These are phyloP conservation scores for Mesembrinibis cayennensis DNA, from an alignment of 2,113 vertebrate genomes.

Conservation along the genomic window DNA sequence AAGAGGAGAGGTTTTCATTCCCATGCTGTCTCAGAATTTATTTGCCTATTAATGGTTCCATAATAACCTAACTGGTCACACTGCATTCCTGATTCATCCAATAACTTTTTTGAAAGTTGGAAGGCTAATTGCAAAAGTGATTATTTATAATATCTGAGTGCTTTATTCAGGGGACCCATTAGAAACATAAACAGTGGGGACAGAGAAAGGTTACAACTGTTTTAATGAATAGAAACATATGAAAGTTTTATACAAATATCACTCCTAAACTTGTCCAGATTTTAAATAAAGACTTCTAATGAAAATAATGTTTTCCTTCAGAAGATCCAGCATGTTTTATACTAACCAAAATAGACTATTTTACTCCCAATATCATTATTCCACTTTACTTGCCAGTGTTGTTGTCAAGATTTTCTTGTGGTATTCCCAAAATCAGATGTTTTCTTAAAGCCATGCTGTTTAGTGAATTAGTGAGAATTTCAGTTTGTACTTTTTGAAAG, in stretches of 20 bases:
- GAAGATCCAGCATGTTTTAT: not conserved
- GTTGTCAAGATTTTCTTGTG: not conserved
- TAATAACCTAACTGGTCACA: not conserved
- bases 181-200: slow-evolving; percentile 41
- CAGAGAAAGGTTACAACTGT: slow-evolving; percentile 18
- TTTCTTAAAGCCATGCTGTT: not conserved
- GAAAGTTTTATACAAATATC: slow-evolving; percentile 38
- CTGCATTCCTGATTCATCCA: not conserved
- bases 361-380: not conserved
- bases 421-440: not conserved
- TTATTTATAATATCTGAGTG: slow-evolving; percentile 51
- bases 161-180: slow-evolving; percentile 25
- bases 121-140: slow-evolving; percentile 50
- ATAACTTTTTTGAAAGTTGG: slow-evolving; percentile 1
- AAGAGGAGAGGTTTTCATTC: slow-evolving; percentile 12
- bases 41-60: slow-evolving; percentile 33
- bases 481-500: not conserved
- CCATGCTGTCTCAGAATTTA: slow-evolving; percentile 45
- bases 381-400: not conserved
- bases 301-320: slow-evolving; percentile 23
- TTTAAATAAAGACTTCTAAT: slow-evolving; percentile 43
- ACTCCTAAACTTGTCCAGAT: slow-evolving; percentile 5
- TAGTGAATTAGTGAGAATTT: not conserved
- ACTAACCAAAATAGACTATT: not conserved
- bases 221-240: slow-evolving; percentile 45